phyloP scores from a whole-genome alignment of 2,113 vertebrate genomes.

The Myiopsitta monachus region DNA sequence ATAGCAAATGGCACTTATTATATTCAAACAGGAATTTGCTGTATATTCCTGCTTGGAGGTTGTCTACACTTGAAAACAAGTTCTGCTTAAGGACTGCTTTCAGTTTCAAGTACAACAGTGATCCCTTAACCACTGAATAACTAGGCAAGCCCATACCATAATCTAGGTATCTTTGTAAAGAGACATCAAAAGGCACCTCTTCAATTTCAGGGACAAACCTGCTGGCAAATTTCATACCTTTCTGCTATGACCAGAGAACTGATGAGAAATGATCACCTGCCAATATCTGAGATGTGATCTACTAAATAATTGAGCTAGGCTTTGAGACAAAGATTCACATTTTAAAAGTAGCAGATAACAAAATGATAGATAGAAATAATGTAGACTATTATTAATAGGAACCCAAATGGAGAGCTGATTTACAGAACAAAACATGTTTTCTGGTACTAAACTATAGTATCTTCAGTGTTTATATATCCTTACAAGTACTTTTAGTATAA shows the following conservation, averaged over 20 bases:
- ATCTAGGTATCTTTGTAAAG: neutral
- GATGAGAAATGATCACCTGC: neutral
- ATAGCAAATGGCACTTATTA: neutral
- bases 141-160: neutral
- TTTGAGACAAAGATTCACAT: neutral
- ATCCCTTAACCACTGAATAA: neutral
- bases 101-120: neutral
- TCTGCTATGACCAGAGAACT: neutral
- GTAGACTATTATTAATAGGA: neutral
- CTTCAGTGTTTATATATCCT: neutral
- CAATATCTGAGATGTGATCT: neutral
- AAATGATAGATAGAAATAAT: neutral
- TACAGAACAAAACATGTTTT: neutral
- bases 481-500: neutral
- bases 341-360: neutral
- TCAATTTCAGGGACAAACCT: accelerated
- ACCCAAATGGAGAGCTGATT: neutral
- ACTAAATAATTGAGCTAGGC: neutral
- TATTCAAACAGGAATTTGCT: neutral
- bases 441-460: neutral
- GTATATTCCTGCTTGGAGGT: neutral
- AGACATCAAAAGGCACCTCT: neutral
- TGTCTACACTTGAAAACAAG: neutral
- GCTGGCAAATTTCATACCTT: neutral
- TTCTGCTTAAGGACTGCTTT: neutral